Conservation (phyloP, 37 sponge, comb jelly and placozoan genomes). For the Halisarca cf. caerulea region DNA sequence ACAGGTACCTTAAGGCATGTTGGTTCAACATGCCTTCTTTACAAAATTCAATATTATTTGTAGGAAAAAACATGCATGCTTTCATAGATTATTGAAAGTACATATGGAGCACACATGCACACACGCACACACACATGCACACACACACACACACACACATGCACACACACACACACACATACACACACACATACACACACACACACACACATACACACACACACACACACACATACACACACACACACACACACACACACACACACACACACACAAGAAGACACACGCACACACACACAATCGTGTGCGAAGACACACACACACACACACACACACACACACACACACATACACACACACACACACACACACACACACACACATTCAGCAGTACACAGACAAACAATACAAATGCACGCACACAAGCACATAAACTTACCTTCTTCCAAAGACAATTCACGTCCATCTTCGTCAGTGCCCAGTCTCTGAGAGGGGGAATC, state of each 20-base stretch:
- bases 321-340: neutral
- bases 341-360: too few relatives aligned
- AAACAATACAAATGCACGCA: neutral
- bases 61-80: too few relatives aligned
- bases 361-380: neutral
- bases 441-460: neutral
- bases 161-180: neutral
- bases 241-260: neutral
- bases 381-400: neutral
- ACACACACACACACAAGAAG: neutral
- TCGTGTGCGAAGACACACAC: slow-evolving; percentile 7
- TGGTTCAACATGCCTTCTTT: too few relatives aligned
- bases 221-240: too few relatives aligned
- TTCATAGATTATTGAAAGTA: too few relatives aligned
- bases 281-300: too few relatives aligned
- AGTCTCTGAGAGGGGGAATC: neutral
- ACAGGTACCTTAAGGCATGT: too few relatives aligned
- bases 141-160: too few relatives aligned
- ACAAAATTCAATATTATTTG: too few relatives aligned
- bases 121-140: too few relatives aligned
- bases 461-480: neutral
- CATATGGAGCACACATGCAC: too few relatives aligned
- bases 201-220: neutral
- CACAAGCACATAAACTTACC: neutral
- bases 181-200: neutral